Base-by-base conservation (phyloP, 2,113 vertebrate species). In the Alligator sinensis region DNA sequence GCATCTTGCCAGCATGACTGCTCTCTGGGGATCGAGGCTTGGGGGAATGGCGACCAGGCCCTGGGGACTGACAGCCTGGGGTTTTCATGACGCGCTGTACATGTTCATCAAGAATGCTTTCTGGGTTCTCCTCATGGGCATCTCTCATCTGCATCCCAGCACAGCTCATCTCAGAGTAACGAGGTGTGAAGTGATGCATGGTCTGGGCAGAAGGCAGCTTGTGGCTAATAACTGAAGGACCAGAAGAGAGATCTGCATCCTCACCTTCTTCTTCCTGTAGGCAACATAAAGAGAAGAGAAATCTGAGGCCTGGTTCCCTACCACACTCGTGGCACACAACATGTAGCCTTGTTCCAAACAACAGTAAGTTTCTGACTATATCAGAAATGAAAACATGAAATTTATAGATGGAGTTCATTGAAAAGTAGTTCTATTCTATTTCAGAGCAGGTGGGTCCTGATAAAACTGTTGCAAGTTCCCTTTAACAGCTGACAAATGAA, bases 21-120 rank as follows among this genome's bases (percentile, higher is more conserved):
- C 98, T 98, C 9, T 99, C 99, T 0, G 99, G 99, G 6, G 99
- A 99, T 70, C 98, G 98, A 3, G 98, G 98, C 95, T 99, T 99
- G 8, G 99, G 99, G 47, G 99, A 98, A 88, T 98, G 98, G 28
- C 98, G 99, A 9, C 99, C 99, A 0, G 98, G 98, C 3, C 99
- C 98, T 0, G 99, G 99, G 0, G 99, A 99, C 88, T 99, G 99
- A 96, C 99, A 99, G 81, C 99, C 99, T 0, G 99, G 99, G 0
- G 99, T 99, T 97, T 99, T 99, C 99, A 99, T 99, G 88, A 99
- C 99, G 2, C 99, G 98, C 95, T 99, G 99, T 10, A 99, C 99
- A 0, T 99, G 99, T 64, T 99, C 99, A 1, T 99, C 99, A 21
- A 99, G 98, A 97, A 99, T 99, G 97, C 98, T 99, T 92, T 99